phyloP scores from a whole-genome alignment of 2,888 invertebrate species.

The Hybos culiciformis region DNA sequence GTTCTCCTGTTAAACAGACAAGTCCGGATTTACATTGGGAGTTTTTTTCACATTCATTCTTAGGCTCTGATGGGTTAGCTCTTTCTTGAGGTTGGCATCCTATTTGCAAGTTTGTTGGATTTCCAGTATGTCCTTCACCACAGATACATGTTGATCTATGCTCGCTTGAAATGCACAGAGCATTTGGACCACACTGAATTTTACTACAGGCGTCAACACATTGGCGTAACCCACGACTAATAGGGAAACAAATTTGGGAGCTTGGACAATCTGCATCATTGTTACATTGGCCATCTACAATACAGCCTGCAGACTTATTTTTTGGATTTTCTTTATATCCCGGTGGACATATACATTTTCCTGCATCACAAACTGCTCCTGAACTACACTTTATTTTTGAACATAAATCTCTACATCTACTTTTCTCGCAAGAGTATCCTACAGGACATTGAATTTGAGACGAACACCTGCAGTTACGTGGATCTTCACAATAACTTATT shows the following conservation, averaged over 20 bases:
- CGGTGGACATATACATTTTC: constrained; percentile 65
- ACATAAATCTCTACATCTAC: constrained; percentile 65
- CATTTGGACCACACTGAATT: constrained; percentile 81
- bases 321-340: constrained; percentile 64
- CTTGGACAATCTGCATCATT: constrained; percentile 71
- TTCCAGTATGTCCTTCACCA: constrained; percentile 65
- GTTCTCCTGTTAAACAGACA: constrained; percentile 51
- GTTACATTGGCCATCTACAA: constrained; percentile 57
- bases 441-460: constrained; percentile 58
- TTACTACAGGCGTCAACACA: constrained; percentile 80
- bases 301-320: constrained; percentile 56
- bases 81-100: constrained; percentile 65
- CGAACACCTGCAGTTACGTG: constrained; percentile 54
- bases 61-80: constrained; percentile 34
- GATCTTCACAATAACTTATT: constrained; percentile 54
- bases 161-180: constrained; percentile 68
- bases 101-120: constrained; percentile 61
- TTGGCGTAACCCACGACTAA: constrained; percentile 61
- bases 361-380: constrained; percentile 65
- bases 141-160: constrained; percentile 81
- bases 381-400: constrained; percentile 65
- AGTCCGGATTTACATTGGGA: constrained; percentile 57
- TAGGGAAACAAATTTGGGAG: constrained; percentile 77
- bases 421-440: constrained; percentile 59
- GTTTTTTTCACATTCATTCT: constrained; percentile 46